Conservation (phyloP, 1,140 invertebrate genomes). For the Atta colombica region DNA sequence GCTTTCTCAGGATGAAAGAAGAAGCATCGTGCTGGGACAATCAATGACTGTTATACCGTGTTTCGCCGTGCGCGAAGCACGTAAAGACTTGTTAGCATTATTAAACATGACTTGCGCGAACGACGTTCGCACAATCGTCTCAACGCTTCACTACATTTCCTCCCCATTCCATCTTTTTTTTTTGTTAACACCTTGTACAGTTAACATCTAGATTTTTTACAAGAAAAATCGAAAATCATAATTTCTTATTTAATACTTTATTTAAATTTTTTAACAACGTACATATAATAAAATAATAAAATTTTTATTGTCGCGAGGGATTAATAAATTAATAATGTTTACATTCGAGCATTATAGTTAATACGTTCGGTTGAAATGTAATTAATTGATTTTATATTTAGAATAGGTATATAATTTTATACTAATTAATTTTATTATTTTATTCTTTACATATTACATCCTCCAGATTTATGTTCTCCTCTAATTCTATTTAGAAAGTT, state of each 20-base stretch:
- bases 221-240: background rate
- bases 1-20: slow-evolving; percentile 73
- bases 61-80: background rate
- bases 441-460: no score
- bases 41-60: slow-evolving; percentile 48
- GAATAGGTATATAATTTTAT: background rate
- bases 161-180: background rate
- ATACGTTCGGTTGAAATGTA: background rate
- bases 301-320: background rate
- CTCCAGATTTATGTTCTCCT: no score
- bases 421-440: no score
- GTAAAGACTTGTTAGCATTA: slow-evolving; percentile 40
- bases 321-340: background rate
- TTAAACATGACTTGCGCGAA: slow-evolving; percentile 53
- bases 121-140: background rate
- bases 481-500: background rate
- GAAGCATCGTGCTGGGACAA: slow-evolving; percentile 17
- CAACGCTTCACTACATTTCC: slow-evolving; percentile 22
- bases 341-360: no score
- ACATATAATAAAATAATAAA: background rate
- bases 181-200: background rate
- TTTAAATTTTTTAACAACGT: background rate
- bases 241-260: background rate
- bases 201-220: background rate
- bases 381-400: slow-evolving; percentile 1